Conservation (phyloP, 2,797 vertebrate species). For the Ambastaia sidthimunki region DNA sequence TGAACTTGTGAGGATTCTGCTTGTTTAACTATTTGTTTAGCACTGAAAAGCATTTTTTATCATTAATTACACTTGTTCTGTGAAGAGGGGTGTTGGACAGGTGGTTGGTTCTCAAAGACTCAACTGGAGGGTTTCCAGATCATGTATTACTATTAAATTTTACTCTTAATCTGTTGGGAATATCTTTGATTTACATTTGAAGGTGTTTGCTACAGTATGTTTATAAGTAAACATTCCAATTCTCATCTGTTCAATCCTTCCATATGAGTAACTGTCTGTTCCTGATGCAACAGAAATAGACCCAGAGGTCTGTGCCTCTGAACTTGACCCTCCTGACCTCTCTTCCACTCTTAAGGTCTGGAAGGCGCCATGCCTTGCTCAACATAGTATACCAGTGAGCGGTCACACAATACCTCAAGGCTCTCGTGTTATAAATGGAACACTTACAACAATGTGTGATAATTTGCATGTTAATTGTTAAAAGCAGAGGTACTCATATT, state of each 20-base stretch:
- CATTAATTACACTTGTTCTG: neutral
- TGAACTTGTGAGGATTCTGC: neutral
- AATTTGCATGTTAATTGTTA: conserved; percentile 3
- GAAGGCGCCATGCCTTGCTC: conserved; percentile 43
- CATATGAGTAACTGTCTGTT: conserved; percentile 1
- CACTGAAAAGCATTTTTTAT: neutral
- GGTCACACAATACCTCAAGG: conserved; percentile 30
- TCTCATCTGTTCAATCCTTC: neutral
- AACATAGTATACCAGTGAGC: conserved; percentile 20
- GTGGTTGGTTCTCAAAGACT: too few species aligned
- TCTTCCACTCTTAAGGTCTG: conserved; percentile 19
- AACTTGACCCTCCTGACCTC: conserved; percentile 38
- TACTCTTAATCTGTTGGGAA: too few species aligned
- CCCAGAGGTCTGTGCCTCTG: conserved; percentile 19
- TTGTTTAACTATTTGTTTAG: neutral
- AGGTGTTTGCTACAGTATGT: neutral
- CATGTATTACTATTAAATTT: neutral
- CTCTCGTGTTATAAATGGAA: conserved; percentile 29
- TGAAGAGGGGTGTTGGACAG: too few species aligned
- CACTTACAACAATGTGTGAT: conserved; percentile 27
- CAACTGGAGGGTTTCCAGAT: too few species aligned
- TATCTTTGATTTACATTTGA: neutral
- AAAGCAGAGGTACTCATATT: conserved; percentile 16
- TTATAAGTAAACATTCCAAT: conserved; percentile 3
- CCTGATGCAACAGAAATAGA: conserved; percentile 27